A percentile compares a stretch with the other conserved stretches of the same genome.
phyloP scores from a whole-genome alignment of 2,797 vertebrate species.

The Ceyx erithaca region DNA sequence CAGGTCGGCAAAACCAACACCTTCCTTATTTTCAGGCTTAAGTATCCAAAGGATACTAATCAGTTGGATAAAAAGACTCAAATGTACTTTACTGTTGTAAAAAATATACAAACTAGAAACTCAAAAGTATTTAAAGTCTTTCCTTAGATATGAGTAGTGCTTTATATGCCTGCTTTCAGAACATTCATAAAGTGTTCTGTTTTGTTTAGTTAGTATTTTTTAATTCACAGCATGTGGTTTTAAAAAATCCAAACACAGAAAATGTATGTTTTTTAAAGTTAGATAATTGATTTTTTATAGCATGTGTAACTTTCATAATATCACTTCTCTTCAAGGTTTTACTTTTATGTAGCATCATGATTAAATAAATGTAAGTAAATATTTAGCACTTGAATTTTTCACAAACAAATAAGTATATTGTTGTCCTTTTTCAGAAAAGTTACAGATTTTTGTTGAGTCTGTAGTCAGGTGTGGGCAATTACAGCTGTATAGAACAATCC shows the following conservation, averaged over 20 bases:
- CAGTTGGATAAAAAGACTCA: background rate
- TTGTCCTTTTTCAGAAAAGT: background rate
- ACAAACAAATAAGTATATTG: background rate
- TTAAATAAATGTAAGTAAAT: background rate
- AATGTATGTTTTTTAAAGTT: background rate
- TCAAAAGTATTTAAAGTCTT: background rate
- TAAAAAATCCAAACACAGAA: background rate
- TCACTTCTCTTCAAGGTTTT: conserved; percentile 18
- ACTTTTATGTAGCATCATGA: background rate
- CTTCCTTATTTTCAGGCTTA: background rate
- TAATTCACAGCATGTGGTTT: background rate
- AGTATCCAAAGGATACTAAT: background rate
- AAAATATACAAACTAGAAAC: background rate
- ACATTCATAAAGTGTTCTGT: background rate
- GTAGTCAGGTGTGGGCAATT: conserved; percentile 16
- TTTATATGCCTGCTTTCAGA: background rate
- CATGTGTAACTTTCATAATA: background rate
- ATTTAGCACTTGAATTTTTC: conserved; percentile 1
- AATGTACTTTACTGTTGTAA: background rate
- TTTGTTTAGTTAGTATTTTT: background rate
- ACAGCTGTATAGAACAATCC: background rate
- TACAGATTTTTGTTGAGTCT: background rate
- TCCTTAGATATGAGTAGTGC: background rate
- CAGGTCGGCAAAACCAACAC: background rate
- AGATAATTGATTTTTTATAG: background rate